Percentiles rank a stretch among this genome's conserved stretches.
Evolutionary conservation across 2,888 invertebrate genomes (phyloP).

Genomic region (Drosophila anceps): DNA sequence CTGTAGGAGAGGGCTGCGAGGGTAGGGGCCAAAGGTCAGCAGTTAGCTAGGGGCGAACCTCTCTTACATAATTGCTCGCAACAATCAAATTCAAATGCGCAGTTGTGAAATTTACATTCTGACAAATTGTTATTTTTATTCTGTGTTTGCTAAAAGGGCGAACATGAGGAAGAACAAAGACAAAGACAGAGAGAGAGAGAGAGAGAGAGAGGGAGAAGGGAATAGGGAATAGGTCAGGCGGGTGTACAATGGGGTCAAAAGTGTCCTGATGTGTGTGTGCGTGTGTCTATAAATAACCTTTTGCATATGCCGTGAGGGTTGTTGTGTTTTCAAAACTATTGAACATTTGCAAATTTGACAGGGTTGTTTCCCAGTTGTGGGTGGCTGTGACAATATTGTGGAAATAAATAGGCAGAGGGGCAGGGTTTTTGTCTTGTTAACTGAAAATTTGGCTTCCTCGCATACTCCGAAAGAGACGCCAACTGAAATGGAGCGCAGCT

Average conservation of each 20-base stretch:
- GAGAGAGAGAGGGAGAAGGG: slow-evolving; percentile 13
- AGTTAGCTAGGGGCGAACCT: slow-evolving; percentile 31
- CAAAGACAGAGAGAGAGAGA: neutral
- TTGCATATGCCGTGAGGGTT: slow-evolving; percentile 55
- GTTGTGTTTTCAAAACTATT: slow-evolving; percentile 27
- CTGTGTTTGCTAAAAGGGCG: slow-evolving; percentile 39
- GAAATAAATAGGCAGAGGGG: too few relatives aligned
- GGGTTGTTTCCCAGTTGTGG: slow-evolving; percentile 47
- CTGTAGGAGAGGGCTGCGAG: slow-evolving; percentile 1
- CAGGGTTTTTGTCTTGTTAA: neutral
- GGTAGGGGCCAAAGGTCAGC: slow-evolving; percentile 35
- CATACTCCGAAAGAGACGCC: neutral
- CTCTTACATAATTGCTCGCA: slow-evolving; percentile 66
- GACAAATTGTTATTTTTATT: slow-evolving; percentile 71
- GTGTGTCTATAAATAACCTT: slow-evolving; percentile 44
- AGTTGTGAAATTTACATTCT: slow-evolving; percentile 76
- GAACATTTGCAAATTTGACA: slow-evolving; percentile 40
- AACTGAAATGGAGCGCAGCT: neutral
- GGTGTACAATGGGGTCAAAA: slow-evolving; percentile 51
- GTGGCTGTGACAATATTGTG: slow-evolving; percentile 17
- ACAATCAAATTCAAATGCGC: slow-evolving; percentile 72
- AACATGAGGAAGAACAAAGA: slow-evolving; percentile 7
- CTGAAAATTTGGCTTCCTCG: neutral
- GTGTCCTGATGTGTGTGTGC: slow-evolving; percentile 19
- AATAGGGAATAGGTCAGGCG: slow-evolving; percentile 42